Conservation (phyloP, 2,797 vertebrate species). For the Hoplostethus atlanticus region DNA sequence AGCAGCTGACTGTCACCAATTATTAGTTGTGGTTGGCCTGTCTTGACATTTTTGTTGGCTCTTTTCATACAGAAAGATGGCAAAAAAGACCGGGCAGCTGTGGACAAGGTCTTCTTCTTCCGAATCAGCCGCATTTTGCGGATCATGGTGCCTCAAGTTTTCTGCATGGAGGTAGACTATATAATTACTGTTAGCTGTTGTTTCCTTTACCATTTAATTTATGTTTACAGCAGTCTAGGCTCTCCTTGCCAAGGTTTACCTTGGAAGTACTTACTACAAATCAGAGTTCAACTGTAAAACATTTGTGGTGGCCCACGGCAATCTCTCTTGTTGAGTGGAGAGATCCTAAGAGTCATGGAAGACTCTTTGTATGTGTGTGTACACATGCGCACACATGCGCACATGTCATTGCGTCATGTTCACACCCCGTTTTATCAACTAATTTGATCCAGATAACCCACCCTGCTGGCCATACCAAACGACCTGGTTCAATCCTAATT, state of each 20-base stretch:
- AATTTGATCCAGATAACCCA: no score
- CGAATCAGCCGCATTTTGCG: slow-evolving; percentile 87
- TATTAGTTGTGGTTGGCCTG: not conserved
- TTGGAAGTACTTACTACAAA: slow-evolving; percentile 15
- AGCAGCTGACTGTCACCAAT: not conserved
- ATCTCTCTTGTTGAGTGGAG: no score
- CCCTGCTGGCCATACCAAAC: no score
- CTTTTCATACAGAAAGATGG: slow-evolving; percentile 88
- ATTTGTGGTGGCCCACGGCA: no score
- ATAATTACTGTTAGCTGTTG: not conserved
- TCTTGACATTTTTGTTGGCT: not conserved
- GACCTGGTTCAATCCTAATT: no score
- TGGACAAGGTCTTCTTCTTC: slow-evolving; percentile 91
- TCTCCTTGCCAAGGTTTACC: not conserved
- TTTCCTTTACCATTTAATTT: not conserved
- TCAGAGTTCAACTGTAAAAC: not conserved
- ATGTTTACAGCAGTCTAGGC: not conserved
- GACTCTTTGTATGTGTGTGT: not conserved
- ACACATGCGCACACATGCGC: not conserved
- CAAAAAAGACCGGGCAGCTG: slow-evolving; percentile 92
- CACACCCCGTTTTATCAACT: no score
- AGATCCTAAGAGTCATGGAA: no score
- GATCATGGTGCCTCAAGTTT: slow-evolving; percentile 90
- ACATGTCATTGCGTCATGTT: no score
- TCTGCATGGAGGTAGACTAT: slow-evolving; percentile 92